These are phyloP conservation scores for Cyprinodon brontotheroides DNA, from an alignment of 2,113 vertebrate genomes.

Conservation along the genomic window DNA sequence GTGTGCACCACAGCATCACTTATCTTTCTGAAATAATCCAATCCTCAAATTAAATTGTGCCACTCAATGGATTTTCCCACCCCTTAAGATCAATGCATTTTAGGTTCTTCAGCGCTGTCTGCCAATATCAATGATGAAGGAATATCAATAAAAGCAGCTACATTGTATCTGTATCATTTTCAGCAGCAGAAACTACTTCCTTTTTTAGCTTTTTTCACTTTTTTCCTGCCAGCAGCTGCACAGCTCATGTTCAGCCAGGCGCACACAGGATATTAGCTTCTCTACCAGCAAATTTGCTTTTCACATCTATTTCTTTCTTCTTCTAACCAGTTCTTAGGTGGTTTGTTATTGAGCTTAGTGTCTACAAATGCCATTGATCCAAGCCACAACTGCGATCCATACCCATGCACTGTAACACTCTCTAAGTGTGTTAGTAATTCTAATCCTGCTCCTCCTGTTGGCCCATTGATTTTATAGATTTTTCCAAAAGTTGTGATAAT, in stretches of 20 bases:
- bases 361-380: slow-evolving; percentile 99
- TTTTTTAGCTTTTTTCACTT: slow-evolving; percentile 61
- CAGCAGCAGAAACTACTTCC: slow-evolving; percentile 73
- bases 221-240: slow-evolving; percentile 60
- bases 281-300: slow-evolving; percentile 99
- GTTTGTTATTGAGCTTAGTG: slow-evolving; percentile 99
- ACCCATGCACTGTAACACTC: slow-evolving; percentile 93
- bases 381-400: slow-evolving; percentile 98
- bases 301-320: slow-evolving; percentile 98
- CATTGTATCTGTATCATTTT: slow-evolving; percentile 78
- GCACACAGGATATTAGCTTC: slow-evolving; percentile 94
- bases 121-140: slow-evolving; percentile 79
- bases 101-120: slow-evolving; percentile 71
- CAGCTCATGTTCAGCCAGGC: slow-evolving; percentile 79
- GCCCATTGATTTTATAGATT: slow-evolving; percentile 99
- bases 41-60: slow-evolving; percentile 71
- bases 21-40: slow-evolving; percentile 60
- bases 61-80: slow-evolving; percentile 64
- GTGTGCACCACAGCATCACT: slow-evolving; percentile 47
- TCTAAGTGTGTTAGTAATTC: slow-evolving; percentile 96
- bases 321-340: slow-evolving; percentile 87
- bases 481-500: slow-evolving; percentile 99
- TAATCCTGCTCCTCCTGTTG: slow-evolving; percentile 98
- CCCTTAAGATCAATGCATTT: slow-evolving; percentile 72
- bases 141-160: slow-evolving; percentile 79